Evolutionary conservation across 2,113 vertebrate genomes (phyloP), one percentile per base, ranked within the genome.

Genomic region (Otolemur garnettii): DNA sequence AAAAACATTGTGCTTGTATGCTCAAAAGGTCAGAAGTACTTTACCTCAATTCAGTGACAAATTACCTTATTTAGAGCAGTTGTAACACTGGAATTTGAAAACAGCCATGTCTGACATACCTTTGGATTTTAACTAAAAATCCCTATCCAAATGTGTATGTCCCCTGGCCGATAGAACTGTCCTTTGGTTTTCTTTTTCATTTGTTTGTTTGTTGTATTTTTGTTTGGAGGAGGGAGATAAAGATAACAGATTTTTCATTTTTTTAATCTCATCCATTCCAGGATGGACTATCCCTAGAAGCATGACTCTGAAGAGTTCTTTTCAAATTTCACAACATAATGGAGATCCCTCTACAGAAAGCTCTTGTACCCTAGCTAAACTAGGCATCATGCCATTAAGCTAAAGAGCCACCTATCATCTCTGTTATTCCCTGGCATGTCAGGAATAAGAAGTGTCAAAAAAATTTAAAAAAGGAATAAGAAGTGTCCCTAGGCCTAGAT

Each of bases 21-120:
- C 80, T 95, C 62, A 94, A 97, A 98, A 98, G 90, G 96, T 98
- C 97, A 96, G 91, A 45, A 82, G 89, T 38, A 33, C 42, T 81
- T 97, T 93, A 72, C 93, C 62, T 97, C 94, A 83, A 92, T 97
- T 98, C 96, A n/a, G 0, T 96, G 87, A 96, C 97, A 98, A 97
- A 98, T 96, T 96, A 90, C 93, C 95, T 95, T 90, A 55, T 98
- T 97, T 98, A 91, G 38, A 95, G 69, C 68, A 97, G 59, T 96
- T 91, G 13, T 45, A 97, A 97, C 75, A 93, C 38, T 95, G 50
- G 83, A 97, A 90, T 96, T 96, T 6, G 50, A 96, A 93, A 97
- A 82, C 57, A 97, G 78, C 35, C 21, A 55, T 80, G 60, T 80
- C 75, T 72, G 0, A 80, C 60, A 95, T 30, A 74, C 13, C 14